Base-by-base conservation (phyloP, 1,140 invertebrate species). In the Drosophila biarmipes region DNA sequence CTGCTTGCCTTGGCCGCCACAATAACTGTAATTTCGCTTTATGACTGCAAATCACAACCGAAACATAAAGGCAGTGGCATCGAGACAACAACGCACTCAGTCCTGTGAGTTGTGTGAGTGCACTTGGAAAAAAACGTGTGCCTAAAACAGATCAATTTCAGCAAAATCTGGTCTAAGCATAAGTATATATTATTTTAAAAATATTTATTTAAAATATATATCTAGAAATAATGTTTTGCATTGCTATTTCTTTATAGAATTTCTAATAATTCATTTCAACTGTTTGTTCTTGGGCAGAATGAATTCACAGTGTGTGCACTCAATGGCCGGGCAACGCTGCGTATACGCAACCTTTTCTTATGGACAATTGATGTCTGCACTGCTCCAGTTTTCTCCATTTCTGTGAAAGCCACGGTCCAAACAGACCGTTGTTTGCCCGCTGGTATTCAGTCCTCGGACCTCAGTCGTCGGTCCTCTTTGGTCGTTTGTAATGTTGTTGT, bases 301-400 rank as follows among this genome's bases (percentile, higher is more conserved):
- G 5, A 5, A 2, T 24, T 56, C 19, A 24, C 58, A 62, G 54
- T 77, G 68, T 68, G 63, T 78, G 77, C 62, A 78, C 54, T 77
- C 78, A 69, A 57, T 73, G 68, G 69, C 61, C 53, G 81, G 67
- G 72, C 64, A 78, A 72, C 56, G 48, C 48, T 89, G 85, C 84
- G 84, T 87, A 87, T 89, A 89, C 84, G 84, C 79, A 89, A 89
- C 85, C 84, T 89, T 90, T 90, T 84, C 84, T 89, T 89, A 84
- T 89, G 85, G 85, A 90, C 84, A 90, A 85, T 90, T 89, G 84
- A 90, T 89, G 84, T 90, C 75, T 84, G 78, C 51, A 49, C 63
- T 79, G 80, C 62, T 76, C 53, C 72, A 73, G 80, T 72, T 71
- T 57, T 57, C 64, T 57, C 45, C 62, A 56, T 62, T 73, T 64